Conservation (phyloP, 2,797 vertebrate genomes). For the Potorous gilbertii region DNA sequence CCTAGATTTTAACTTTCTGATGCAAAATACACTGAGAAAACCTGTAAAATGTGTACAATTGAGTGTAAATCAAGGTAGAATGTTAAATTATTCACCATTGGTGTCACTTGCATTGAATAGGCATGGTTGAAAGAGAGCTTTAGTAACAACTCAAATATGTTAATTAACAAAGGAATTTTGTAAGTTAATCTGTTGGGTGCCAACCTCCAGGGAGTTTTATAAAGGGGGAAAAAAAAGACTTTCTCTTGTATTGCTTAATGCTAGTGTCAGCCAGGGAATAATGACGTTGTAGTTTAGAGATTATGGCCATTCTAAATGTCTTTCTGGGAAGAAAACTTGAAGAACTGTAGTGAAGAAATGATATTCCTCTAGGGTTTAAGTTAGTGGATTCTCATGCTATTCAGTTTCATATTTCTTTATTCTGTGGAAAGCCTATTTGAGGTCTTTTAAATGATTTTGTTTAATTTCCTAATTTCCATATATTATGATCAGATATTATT, state of each 20-base stretch:
- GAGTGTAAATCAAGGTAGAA: constrained; percentile 4
- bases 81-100: not conserved
- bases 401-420: constrained; percentile 36
- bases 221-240: not conserved
- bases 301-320: not conserved
- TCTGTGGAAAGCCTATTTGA: constrained; percentile 15
- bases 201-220: constrained; percentile 5
- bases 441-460: constrained; percentile 40
- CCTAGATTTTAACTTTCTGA: not conserved
- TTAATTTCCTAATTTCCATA: constrained; percentile 49
- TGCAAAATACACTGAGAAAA: constrained; percentile 22
- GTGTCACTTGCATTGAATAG: constrained; percentile 1
- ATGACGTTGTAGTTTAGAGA: constrained; percentile 23
- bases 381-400: not conserved
- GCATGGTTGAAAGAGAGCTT: constrained; percentile 17
- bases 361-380: not conserved
- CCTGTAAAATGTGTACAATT: constrained; percentile 35
- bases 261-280: not conserved
- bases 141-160: not conserved
- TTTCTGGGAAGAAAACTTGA: not conserved
- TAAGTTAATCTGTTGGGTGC: not conserved
- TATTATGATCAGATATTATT: constrained; percentile 54
- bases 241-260: not conserved
- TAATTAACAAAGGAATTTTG: constrained; percentile 13
- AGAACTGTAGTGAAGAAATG: not conserved